Conservation (phyloP, 64 coral and sea anemone species). For the Montipora cactus region DNA sequence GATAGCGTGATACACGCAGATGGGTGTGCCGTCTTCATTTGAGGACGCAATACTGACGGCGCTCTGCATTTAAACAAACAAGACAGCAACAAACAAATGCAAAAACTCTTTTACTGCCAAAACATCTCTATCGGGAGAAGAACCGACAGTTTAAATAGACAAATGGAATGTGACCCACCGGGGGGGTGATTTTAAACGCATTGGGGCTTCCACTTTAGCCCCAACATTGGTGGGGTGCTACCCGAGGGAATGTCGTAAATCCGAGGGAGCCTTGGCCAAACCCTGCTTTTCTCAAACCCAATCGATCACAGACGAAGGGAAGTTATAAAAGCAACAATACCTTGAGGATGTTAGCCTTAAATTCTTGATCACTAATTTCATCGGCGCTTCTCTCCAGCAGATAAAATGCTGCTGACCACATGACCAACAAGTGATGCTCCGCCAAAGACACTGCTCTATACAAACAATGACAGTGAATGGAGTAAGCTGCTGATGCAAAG, state of each 20-base stretch:
- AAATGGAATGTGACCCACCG: too few species aligned
- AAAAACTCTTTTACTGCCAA: background rate
- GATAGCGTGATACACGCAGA: slow-evolving; percentile 87
- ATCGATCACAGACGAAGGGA: too few species aligned
- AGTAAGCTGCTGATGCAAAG: too few species aligned
- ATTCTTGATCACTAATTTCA: slow-evolving; percentile 91
- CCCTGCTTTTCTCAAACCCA: too few species aligned
- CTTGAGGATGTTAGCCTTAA: slow-evolving; percentile 92
- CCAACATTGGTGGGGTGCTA: too few species aligned
- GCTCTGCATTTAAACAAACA: slow-evolving; percentile 31
- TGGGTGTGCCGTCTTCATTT: slow-evolving; percentile 91
- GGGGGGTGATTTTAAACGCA: too few species aligned
- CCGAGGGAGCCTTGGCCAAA: too few species aligned
- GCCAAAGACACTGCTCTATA: slow-evolving; percentile 81
- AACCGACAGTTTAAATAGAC: too few species aligned
- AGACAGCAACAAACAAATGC: background rate
- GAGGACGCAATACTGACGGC: slow-evolving; percentile 84
- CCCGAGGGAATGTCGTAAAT: too few species aligned
- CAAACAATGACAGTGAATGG: background rate
- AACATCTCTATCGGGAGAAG: too few species aligned
- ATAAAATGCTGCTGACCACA: slow-evolving; percentile 90
- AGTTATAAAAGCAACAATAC: slow-evolving; percentile 25
- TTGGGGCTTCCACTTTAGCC: too few species aligned
- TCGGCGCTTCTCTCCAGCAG: slow-evolving; percentile 91
- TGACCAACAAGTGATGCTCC: slow-evolving; percentile 92